Evolutionary conservation across 2,888 invertebrate genomes (phyloP).

Genomic region (Gastrophysa polygoni): DNA sequence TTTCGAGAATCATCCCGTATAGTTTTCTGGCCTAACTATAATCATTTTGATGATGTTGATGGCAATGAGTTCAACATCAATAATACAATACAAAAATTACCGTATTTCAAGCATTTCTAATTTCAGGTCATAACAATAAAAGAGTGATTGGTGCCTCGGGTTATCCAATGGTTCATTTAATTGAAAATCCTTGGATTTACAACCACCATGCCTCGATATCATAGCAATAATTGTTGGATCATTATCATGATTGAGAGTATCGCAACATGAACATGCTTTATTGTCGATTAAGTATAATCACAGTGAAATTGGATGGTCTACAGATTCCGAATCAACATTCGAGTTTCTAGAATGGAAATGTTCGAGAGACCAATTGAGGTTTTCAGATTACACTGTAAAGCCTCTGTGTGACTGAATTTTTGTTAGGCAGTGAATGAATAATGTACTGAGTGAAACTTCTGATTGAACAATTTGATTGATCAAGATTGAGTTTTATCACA

Average conservation of each 20-base stretch:
- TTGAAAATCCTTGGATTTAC: background rate
- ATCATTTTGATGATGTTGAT: background rate
- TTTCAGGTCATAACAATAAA: background rate
- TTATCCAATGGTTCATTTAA: background rate
- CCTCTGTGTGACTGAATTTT: too few species aligned
- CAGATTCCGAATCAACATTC: too few species aligned
- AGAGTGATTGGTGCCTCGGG: background rate
- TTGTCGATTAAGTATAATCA: background rate
- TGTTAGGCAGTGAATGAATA: too few species aligned
- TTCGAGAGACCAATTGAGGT: too few species aligned
- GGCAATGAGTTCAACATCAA: background rate
- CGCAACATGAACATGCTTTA: background rate
- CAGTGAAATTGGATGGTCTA: background rate
- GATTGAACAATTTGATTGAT: too few species aligned
- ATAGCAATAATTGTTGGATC: background rate
- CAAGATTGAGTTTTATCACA: too few species aligned
- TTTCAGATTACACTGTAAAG: too few species aligned
- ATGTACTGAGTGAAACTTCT: too few species aligned
- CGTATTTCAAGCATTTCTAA: background rate
- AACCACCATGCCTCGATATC: background rate
- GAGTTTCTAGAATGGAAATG: too few species aligned
- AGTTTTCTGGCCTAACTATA: too few species aligned
- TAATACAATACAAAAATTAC: background rate
- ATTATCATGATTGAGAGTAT: too few species aligned
- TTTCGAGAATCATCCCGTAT: too few species aligned